Evolutionary conservation across 2,113 vertebrate species (phyloP).

Genomic region (Craseonycteris thonglongyai): DNA sequence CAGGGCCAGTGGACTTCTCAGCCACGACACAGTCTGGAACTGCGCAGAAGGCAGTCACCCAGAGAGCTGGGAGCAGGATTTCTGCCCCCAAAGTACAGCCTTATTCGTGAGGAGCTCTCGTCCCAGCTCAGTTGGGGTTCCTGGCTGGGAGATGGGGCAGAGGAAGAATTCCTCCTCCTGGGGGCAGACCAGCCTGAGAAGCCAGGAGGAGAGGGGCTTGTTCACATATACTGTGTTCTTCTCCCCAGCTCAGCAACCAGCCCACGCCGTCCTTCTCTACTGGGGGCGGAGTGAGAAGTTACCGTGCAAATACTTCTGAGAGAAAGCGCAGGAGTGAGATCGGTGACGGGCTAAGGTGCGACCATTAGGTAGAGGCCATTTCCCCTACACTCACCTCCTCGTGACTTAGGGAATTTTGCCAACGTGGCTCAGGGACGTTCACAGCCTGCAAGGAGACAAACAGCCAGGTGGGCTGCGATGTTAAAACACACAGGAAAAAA

Average conservation of each 20-base stretch:
- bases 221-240: neutral
- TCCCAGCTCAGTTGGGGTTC: neutral
- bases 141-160: fast-evolving
- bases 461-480: neutral
- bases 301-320: neutral
- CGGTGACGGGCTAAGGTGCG: neutral
- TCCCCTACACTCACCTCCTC: neutral
- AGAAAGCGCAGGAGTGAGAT: neutral
- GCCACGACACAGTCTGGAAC: neutral
- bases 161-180: neutral
- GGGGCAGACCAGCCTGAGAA: neutral
- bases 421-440: neutral
- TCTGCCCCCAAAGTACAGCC: neutral
- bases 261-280: neutral
- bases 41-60: neutral
- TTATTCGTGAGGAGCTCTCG: neutral
- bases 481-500: neutral
- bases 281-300: neutral
- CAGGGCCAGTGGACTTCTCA: neutral
- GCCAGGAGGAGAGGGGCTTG: neutral
- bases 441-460: neutral
- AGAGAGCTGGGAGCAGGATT: neutral
- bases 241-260: neutral
- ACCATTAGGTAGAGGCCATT: neutral
- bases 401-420: neutral